Evolutionary conservation across 1,140 invertebrate genomes (phyloP).

Genomic region (Dendroctonus valens): DNA sequence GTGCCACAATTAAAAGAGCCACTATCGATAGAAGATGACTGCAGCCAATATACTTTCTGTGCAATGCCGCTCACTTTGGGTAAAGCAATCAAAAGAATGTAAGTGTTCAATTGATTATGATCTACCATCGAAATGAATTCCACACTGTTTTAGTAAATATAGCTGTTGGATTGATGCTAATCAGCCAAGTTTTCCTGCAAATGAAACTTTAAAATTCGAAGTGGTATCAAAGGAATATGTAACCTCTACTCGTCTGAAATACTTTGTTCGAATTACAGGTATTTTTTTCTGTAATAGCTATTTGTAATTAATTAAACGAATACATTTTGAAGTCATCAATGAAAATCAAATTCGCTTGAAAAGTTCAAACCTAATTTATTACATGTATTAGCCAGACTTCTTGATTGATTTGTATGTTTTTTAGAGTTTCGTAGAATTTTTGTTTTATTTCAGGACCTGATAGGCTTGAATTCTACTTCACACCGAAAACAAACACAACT

Average conservation of each 20-base stretch:
- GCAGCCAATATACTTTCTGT: constrained; percentile 53
- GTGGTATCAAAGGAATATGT: not conserved
- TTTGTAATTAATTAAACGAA: too few species aligned
- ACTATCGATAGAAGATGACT: constrained; percentile 47
- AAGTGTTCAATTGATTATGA: constrained; percentile 24
- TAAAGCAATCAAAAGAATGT: constrained; percentile 52
- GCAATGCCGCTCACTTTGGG: constrained; percentile 58
- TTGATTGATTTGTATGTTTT: constrained; percentile 35
- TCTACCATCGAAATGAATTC: not conserved
- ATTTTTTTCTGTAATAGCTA: too few species aligned
- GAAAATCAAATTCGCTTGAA: too few species aligned
- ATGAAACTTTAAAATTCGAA: not conserved
- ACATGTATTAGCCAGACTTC: constrained; percentile 28
- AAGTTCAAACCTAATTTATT: too few species aligned
- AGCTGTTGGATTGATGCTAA: not conserved
- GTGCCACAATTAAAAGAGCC: constrained; percentile 48
- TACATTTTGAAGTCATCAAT: too few species aligned
- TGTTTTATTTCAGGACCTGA: constrained; percentile 40
- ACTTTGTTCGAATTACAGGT: constrained; percentile 32
- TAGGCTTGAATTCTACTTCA: constrained; percentile 41
- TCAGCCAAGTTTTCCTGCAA: not conserved
- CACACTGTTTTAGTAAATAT: not conserved
- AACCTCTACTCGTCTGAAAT: not conserved
- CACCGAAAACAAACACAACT: constrained; percentile 36
- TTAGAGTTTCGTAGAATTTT: constrained; percentile 12